Conservation (phyloP, 2,888 invertebrate species). For the Phyto melanocephala region DNA sequence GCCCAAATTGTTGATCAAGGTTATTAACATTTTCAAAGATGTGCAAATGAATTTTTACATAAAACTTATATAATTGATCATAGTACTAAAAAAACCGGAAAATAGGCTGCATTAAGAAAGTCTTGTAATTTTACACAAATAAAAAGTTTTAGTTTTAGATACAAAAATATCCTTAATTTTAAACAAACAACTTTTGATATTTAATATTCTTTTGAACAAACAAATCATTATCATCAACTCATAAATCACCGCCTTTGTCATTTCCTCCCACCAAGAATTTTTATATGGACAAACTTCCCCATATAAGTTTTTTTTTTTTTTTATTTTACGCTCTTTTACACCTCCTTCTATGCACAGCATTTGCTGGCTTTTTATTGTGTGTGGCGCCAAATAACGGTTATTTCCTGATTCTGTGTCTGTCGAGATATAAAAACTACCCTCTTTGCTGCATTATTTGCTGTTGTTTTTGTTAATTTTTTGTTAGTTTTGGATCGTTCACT, state of each 20-base stretch:
- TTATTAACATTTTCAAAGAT: too few relatives aligned
- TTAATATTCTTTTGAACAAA: neutral
- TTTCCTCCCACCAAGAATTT: neutral
- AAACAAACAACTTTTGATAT: neutral
- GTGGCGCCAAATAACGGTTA: constrained; percentile 42
- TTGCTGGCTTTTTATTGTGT: constrained; percentile 24
- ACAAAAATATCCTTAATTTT: too few relatives aligned
- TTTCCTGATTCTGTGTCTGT: constrained; percentile 21
- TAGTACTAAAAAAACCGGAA: too few relatives aligned
- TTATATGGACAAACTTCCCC: neutral
- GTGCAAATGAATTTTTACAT: too few relatives aligned
- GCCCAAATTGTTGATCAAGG: too few relatives aligned
- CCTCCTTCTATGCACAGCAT: constrained; percentile 9
- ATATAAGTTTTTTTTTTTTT: too few relatives aligned
- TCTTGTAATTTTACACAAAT: too few relatives aligned
- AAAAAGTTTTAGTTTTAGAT: too few relatives aligned
- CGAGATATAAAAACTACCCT: neutral
- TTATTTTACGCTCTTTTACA: neutral
- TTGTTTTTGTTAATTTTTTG: neutral
- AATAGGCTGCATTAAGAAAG: too few relatives aligned
- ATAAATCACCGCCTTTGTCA: constrained; percentile 12
- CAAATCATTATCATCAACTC: constrained; percentile 4
- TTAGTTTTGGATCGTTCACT: constrained; percentile 16
- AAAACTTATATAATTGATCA: too few relatives aligned
- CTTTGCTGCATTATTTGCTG: neutral